phyloP scores from a whole-genome alignment of 1,140 invertebrate genomes.

The Drosophila orosa region DNA sequence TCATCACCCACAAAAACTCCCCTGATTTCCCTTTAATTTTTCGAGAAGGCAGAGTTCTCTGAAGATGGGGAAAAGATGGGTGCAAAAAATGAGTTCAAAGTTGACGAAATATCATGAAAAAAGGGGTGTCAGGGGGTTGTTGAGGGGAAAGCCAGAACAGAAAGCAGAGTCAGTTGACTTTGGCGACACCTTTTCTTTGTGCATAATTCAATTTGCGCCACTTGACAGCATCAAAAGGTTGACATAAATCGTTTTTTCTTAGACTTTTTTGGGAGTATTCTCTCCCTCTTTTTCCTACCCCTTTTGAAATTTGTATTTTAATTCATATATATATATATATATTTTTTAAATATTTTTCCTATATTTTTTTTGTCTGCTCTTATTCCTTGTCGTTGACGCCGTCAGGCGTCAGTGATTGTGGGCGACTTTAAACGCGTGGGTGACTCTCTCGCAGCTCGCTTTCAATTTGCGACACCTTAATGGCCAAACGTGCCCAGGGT shows the following conservation, averaged over 20 bases:
- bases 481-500: slow-evolving; percentile 47
- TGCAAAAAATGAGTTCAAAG: neutral
- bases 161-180: slow-evolving; percentile 45
- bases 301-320: slow-evolving; percentile 10
- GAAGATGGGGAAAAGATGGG: neutral
- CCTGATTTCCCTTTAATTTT: neutral
- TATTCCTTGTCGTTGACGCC: slow-evolving; percentile 3
- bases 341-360: neutral
- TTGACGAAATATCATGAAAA: slow-evolving; percentile 1
- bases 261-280: slow-evolving; percentile 12
- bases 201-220: slow-evolving; percentile 74
- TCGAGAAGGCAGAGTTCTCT: neutral
- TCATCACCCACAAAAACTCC: neutral
- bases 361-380: neutral
- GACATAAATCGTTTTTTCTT: slow-evolving; percentile 43
- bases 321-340: neutral
- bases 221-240: slow-evolving; percentile 69
- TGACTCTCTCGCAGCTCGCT: slow-evolving; percentile 32
- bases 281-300: neutral
- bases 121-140: neutral
- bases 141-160: too few relatives aligned
- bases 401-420: slow-evolving; percentile 33
- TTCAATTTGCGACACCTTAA: slow-evolving; percentile 73
- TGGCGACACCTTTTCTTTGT: slow-evolving; percentile 72
- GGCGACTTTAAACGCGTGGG: slow-evolving; percentile 45